Base-by-base conservation (phyloP, 2,888 invertebrate genomes). In the Plagodis dolabraria region DNA sequence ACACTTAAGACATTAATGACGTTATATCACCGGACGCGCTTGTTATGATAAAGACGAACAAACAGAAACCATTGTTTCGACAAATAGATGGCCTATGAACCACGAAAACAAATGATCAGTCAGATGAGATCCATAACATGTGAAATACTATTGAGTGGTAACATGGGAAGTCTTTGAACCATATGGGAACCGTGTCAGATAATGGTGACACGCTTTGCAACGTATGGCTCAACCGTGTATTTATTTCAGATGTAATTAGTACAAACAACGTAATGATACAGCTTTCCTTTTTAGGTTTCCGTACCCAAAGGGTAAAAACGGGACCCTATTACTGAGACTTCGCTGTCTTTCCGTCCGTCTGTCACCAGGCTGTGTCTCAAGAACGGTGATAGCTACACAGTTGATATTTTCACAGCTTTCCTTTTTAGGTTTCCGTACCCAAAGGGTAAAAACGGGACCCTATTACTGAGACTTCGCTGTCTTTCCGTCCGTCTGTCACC, bases 81-180 rank as follows among this genome's bases (percentile, higher is more conserved):
- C 47, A 52, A 57, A 51, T 49, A 54, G 53, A 60, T 60, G 66
- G 61, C 63, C 66, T 66, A 61, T 61, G 66, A 59, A 55, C 66
- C 59, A 36, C 51, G 12, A 53, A 62, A 60, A 60, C 58, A 58
- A 61, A 45, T 36, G 58, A 0, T 22, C 50, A 60, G 40, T 62
- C 58, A 64, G 65, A 66, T 66, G 47, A 63, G 57, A 65, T 53
- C 52, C 60, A 65, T 60, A 61, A 66, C 64, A 66, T 51, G 43
- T 48, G 45, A 59, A 57, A 61, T 56, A 61, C 50, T 57, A 61
- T 50, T 50, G 47, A 60, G 42, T 33, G 38, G 51, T 50, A 58
- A 66, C 57, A 63, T 40, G 11, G 6, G 33, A 47, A 35, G 47
- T 57, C 48, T 58, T 45, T 57, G 47, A 51, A 57, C 52, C 44